phyloP scores from a whole-genome alignment of 2,888 invertebrate genomes.

The Galerucella calmariensis region DNA sequence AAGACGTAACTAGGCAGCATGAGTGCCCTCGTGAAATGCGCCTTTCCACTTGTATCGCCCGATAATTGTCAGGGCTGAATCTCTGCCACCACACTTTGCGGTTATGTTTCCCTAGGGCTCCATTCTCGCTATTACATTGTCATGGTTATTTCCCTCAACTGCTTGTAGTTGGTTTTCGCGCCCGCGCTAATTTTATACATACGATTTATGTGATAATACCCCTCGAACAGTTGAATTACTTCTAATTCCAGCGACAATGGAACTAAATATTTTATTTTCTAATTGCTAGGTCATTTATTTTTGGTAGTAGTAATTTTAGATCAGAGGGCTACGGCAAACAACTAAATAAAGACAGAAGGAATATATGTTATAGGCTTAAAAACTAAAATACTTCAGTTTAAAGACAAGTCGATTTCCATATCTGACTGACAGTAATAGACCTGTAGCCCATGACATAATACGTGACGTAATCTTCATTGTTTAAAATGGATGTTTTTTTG shows the following conservation, averaged over 20 bases:
- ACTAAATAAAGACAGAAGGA: too few species aligned
- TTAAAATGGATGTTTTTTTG: too few species aligned
- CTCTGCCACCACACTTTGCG: slow-evolving; percentile 60
- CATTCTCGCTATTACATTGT: slow-evolving; percentile 65
- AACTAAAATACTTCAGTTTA: too few species aligned
- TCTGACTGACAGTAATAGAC: too few species aligned
- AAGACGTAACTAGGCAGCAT: slow-evolving; percentile 19
- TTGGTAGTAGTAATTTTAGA: not conserved
- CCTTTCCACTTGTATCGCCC: slow-evolving; percentile 53
- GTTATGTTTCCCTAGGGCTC: slow-evolving; percentile 64
- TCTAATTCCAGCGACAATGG: slow-evolving; percentile 14
- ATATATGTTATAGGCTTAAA: too few species aligned
- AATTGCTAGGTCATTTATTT: not conserved
- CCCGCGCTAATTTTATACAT: slow-evolving; percentile 46
- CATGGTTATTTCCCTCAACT: slow-evolving; percentile 46
- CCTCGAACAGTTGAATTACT: slow-evolving; percentile 18
- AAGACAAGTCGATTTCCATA: too few species aligned
- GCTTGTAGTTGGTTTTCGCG: slow-evolving; percentile 35
- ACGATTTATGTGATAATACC: slow-evolving; percentile 41
- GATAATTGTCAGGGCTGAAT: slow-evolving; percentile 61
- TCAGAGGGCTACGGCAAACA: not conserved
- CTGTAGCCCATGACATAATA: too few species aligned
- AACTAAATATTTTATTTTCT: not conserved
- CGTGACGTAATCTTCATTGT: too few species aligned
- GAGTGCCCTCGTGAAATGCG: slow-evolving; percentile 43